phyloP scores from a whole-genome alignment of 2,888 invertebrate genomes.

The Trichacis sp. region DNA sequence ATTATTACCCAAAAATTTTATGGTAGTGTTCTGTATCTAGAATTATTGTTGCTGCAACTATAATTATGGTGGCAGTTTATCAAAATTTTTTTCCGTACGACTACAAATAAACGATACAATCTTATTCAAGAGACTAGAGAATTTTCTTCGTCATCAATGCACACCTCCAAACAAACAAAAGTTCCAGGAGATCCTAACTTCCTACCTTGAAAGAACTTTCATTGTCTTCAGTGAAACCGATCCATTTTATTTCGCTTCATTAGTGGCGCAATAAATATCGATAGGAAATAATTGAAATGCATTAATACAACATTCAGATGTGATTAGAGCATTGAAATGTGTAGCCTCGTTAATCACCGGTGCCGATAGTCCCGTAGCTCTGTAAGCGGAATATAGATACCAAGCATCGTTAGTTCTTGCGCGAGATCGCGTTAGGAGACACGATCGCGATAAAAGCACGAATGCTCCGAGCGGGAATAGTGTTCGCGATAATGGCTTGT shows the following conservation, averaged over 20 bases:
- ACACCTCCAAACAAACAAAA: no score
- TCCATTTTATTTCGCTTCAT: neutral
- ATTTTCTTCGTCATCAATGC: no score
- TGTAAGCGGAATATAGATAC: constrained; percentile 6
- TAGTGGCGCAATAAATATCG: neutral
- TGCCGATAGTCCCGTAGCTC: constrained; percentile 2
- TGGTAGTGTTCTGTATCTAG: no score
- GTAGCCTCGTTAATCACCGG: constrained; percentile 2
- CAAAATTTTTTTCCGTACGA: no score
- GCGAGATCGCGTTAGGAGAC: constrained; percentile 28
- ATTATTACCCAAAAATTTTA: no score
- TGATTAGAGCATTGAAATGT: constrained; percentile 3
- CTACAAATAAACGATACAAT: no score
- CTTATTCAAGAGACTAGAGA: no score
- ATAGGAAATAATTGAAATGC: constrained; percentile 1
- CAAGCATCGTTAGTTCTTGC: constrained; percentile 27
- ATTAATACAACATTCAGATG: constrained; percentile 4
- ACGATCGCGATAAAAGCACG: constrained; percentile 37
- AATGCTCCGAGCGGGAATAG: constrained; percentile 32
- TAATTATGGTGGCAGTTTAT: no score
- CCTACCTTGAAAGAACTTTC: no score
- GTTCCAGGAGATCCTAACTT: no score
- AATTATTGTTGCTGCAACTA: no score
- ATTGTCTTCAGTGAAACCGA: neutral
- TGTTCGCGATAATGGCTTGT: constrained; percentile 39